These are phyloP conservation scores for Pogonophryne albipinna DNA, from an alignment of 2,797 vertebrate species.

Conservation along the genomic window DNA sequence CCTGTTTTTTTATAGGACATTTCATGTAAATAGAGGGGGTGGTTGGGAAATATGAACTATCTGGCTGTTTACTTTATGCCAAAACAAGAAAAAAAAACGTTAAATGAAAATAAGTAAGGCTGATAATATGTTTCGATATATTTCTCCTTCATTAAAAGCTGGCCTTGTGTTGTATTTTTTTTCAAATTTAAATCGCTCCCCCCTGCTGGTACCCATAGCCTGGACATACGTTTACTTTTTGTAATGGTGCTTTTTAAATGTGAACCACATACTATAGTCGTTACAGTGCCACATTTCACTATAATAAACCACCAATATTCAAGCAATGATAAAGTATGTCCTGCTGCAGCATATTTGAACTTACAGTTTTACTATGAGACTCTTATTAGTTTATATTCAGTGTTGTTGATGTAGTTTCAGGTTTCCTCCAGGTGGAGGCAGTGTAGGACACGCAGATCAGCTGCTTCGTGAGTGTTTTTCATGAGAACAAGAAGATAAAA, in stretches of 20 bases:
- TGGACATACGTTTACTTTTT: too few species aligned
- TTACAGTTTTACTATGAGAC: background rate
- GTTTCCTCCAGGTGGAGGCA: constrained; percentile 40
- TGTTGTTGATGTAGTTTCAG: constrained; percentile 5
- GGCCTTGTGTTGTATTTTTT: too few species aligned
- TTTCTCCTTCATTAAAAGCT: too few species aligned
- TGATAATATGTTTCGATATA: background rate
- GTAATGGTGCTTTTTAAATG: too few species aligned
- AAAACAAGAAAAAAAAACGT: background rate
- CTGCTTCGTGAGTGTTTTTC: background rate
- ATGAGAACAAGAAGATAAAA: background rate
- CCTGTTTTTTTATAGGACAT: background rate
- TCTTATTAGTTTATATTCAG: background rate
- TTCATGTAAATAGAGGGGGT: too few species aligned
- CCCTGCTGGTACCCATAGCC: too few species aligned
- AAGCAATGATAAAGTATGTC: background rate
- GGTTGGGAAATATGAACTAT: background rate
- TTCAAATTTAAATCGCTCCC: too few species aligned
- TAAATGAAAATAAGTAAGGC: background rate
- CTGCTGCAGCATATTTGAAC: background rate
- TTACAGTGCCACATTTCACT: background rate
- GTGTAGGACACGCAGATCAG: constrained; percentile 1
- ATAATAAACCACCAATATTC: background rate
- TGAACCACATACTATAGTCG: too few species aligned
- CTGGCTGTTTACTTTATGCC: background rate